Evolutionary conservation across 2,113 vertebrate genomes (phyloP), one percentile per base, ranked within the genome.

Genomic region (Hippoglossus stenolepis): DNA sequence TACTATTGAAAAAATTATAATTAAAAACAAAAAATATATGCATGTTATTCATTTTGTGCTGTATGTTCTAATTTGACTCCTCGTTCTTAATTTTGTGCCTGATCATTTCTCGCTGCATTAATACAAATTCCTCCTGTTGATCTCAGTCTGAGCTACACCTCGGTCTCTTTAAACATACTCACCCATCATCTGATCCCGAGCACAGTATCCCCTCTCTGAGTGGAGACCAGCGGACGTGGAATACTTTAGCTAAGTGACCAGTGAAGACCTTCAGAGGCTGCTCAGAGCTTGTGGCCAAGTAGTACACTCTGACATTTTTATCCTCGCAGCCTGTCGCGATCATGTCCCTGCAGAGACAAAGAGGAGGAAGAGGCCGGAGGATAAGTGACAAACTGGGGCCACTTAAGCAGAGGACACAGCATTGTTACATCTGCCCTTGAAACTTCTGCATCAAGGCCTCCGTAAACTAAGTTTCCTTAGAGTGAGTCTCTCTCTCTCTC

Each of bases 271-370:
- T 99, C 59, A 99, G 64, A 1, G 98, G 98, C 72, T 99, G 97
- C 79, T 98, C 97, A 0, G 97, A 99, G 88, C 96, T 99, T 31
- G 97, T 99, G 80, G 98, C 98, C 86, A 97, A 87, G 66, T 99
- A 99, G 75, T 97, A 99, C n/a, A 99, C 97, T 0, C 98, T 95
- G 0, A 99, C 97, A 2, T 96, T 98, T 93, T 96, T 98, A 87
- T 99, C 98, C 86, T 99, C 98, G 79, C 97, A 99, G 75, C 98
- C 98, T 3, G 98, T 99, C 4, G 98, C 98, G 64, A 99, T 98
- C 97, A 99, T 99, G 77, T 99, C 97, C 92, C 98, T 99, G 90
- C 82, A 73, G 2, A 17, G 43, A 61, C 2, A 15, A 7, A 64
- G 24, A 23, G 23, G 8, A 10, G 13, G 35, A 31, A 31, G 1